phyloP scores from a whole-genome alignment of 2,113 vertebrate species.

The Clarias macrocephalus region DNA sequence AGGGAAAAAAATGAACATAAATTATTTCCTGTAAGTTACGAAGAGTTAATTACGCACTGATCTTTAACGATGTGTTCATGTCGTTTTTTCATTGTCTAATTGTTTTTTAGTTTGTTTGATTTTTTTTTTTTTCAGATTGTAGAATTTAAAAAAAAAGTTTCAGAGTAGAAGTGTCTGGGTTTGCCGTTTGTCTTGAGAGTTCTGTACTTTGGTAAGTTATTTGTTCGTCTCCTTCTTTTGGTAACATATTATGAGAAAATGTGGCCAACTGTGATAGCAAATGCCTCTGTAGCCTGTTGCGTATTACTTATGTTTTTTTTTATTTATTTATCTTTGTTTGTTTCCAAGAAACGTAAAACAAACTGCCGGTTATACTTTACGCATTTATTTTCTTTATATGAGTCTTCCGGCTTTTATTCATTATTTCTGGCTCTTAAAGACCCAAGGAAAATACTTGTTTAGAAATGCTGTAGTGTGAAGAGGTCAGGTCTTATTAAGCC shows the following conservation, averaged over 20 bases:
- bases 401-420: not conserved
- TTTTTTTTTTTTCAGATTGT: not conserved
- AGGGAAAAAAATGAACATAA: not conserved
- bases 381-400: not conserved
- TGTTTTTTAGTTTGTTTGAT: not conserved
- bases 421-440: not conserved
- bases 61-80: not conserved
- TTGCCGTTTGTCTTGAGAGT: not conserved
- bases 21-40: too few relatives aligned
- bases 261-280: not conserved
- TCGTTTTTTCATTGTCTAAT: not conserved
- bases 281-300: not conserved
- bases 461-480: not conserved
- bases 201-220: not conserved
- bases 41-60: not conserved
- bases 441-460: too few relatives aligned
- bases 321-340: not conserved
- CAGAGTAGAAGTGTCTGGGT: too few relatives aligned
- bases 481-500: not conserved
- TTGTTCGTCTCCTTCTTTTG: not conserved
- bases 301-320: not conserved
- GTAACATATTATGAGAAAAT: not conserved
- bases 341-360: not conserved
- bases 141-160: not conserved
- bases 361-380: too few relatives aligned